These are phyloP conservation scores for Scaptomyza caliginosa DNA, from an alignment of 2,888 invertebrate genomes.

Conservation along the genomic window DNA sequence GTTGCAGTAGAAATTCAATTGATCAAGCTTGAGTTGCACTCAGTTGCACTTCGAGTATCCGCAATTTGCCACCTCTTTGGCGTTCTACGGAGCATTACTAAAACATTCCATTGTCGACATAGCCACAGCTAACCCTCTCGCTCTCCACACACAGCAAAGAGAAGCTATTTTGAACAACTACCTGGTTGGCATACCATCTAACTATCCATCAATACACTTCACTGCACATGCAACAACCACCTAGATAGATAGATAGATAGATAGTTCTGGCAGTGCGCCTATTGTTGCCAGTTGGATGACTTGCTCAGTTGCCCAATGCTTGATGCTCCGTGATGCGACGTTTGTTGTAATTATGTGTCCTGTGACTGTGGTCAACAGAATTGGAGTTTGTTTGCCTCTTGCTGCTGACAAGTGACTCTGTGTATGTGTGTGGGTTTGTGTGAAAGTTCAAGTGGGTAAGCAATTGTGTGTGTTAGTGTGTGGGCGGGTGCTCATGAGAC, in stretches of 20 bases:
- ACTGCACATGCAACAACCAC: not conserved
- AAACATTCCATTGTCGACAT: not conserved
- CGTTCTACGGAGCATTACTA: not conserved
- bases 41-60: not conserved
- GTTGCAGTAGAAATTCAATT: not conserved
- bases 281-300: constrained; percentile 5
- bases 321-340: not conserved
- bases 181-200: not conserved
- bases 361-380: constrained; percentile 2
- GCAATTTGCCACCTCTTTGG: constrained; percentile 2
- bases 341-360: constrained; percentile 42
- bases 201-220: not conserved
- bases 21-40: not conserved
- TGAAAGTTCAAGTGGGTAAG: constrained; percentile 2
- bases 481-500: constrained; percentile 27
- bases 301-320: constrained; percentile 1
- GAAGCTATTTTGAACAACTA: not conserved
- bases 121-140: no score
- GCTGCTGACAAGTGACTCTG: constrained; percentile 24
- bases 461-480: not conserved
- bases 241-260: not conserved
- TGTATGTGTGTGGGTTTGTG: constrained; percentile 20
- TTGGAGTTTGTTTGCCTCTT: constrained; percentile 41
- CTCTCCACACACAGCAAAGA: not conserved
- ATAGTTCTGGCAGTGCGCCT: not conserved